phyloP scores from a whole-genome alignment of 1,140 invertebrate species.

The Drosophila sucinea region DNA sequence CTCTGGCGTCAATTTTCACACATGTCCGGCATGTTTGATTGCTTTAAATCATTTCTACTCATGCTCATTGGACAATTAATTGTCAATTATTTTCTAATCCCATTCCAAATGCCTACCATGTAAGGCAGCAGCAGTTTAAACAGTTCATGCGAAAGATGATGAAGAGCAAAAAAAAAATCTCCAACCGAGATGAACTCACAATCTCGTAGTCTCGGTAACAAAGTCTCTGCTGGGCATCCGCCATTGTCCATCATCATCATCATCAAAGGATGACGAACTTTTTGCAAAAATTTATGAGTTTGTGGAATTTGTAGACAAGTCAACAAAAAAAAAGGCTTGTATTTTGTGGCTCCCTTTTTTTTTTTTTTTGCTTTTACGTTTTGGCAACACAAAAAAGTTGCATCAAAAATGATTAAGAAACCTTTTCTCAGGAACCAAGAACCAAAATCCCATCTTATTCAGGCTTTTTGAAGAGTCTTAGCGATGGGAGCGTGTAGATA shows the following conservation, averaged over 20 bases:
- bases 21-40: slow-evolving; percentile 38
- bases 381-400: slow-evolving; percentile 31
- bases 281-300: slow-evolving; percentile 73
- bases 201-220: background rate
- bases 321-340: slow-evolving; percentile 23
- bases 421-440: slow-evolving; percentile 65
- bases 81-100: slow-evolving; percentile 55
- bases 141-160: slow-evolving; percentile 27
- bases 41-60: background rate
- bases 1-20: slow-evolving; percentile 27
- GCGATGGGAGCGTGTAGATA: background rate
- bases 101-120: slow-evolving; percentile 1
- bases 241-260: slow-evolving; percentile 46
- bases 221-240: background rate
- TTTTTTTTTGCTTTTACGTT: background rate
- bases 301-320: slow-evolving; percentile 68
- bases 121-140: background rate
- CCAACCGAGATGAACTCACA: slow-evolving; percentile 35
- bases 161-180: slow-evolving; percentile 11
- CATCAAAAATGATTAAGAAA: slow-evolving; percentile 69
- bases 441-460: background rate
- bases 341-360: slow-evolving; percentile 3
- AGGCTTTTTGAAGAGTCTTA: background rate
- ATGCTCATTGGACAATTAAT: slow-evolving; percentile 51
- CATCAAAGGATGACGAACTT: slow-evolving; percentile 67